Evolutionary conservation across 2,888 invertebrate genomes (phyloP).

Genomic region (Sericinus montela): DNA sequence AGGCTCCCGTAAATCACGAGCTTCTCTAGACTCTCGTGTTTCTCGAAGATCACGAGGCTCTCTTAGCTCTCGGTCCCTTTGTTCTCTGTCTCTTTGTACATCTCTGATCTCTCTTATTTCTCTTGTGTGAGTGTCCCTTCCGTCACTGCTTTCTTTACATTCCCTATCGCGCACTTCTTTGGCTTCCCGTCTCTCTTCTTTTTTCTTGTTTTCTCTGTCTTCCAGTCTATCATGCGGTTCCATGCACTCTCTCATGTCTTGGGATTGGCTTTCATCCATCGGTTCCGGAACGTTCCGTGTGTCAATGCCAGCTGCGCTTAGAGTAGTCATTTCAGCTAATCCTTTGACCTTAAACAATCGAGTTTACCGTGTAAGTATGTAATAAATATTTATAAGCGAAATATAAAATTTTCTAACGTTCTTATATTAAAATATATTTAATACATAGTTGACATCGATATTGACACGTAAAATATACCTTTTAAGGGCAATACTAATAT

Average conservation of each 20-base stretch:
- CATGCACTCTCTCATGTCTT: conserved; percentile 53
- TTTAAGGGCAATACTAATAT: too few relatives aligned
- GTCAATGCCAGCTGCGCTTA: conserved; percentile 82
- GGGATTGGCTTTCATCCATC: conserved; percentile 69
- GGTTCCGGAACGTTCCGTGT: conserved; percentile 69
- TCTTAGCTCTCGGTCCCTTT: conserved; percentile 47
- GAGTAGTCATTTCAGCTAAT: conserved; percentile 94
- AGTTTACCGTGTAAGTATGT: neutral
- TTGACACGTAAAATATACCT: too few relatives aligned
- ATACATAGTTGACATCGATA: too few relatives aligned
- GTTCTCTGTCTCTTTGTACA: conserved; percentile 49
- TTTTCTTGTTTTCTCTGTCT: conserved; percentile 49
- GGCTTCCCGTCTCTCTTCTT: conserved; percentile 57
- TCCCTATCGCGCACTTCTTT: conserved; percentile 55
- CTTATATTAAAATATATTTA: too few relatives aligned
- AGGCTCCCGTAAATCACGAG: conserved; percentile 48
- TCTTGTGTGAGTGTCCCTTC: conserved; percentile 48
- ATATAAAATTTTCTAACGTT: too few relatives aligned
- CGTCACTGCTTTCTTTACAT: conserved; percentile 59
- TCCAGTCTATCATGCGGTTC: conserved; percentile 58
- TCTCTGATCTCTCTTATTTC: conserved; percentile 63
- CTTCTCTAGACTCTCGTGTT: conserved; percentile 38
- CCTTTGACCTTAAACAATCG: conserved; percentile 83
- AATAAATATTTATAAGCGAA: too few relatives aligned
- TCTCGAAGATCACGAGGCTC: conserved; percentile 49